Conservation (phyloP, 2,888 invertebrate genomes). For the Drosophila pseudotalamancana region DNA sequence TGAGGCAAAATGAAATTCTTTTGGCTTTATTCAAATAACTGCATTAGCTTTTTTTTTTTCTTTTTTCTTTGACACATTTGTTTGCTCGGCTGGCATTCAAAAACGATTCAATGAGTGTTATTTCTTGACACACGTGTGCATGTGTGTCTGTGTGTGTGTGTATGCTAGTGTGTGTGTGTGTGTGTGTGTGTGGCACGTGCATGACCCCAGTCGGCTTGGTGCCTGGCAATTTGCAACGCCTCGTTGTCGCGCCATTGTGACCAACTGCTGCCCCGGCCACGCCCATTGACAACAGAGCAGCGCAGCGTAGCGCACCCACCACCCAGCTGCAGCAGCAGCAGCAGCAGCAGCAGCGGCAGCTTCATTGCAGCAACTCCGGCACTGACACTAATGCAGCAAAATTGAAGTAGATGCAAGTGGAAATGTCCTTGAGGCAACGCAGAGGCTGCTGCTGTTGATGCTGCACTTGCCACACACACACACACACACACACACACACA, state of each 20-base stretch:
- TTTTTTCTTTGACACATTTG: slow-evolving; percentile 13
- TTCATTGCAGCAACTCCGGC: slow-evolving; percentile 31
- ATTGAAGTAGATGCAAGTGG: slow-evolving; percentile 77
- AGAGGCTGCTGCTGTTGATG: slow-evolving; percentile 23
- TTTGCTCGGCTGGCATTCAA: slow-evolving; percentile 39
- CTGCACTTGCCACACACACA: slow-evolving; percentile 33
- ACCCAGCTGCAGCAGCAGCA: background rate
- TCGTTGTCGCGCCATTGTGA: slow-evolving; percentile 72
- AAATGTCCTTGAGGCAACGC: slow-evolving; percentile 73
- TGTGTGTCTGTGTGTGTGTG: background rate
- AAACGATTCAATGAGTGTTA: slow-evolving; percentile 39
- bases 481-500: slow-evolving; percentile 10
- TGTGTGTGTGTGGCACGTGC: slow-evolving; percentile 38
- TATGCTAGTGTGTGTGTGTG: background rate
- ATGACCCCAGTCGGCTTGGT: slow-evolving; percentile 58
- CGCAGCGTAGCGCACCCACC: slow-evolving; percentile 1
- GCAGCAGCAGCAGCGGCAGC: slow-evolving; percentile 7
- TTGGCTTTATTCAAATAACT: slow-evolving; percentile 1
- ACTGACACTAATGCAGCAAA: slow-evolving; percentile 75
- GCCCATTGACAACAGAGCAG: slow-evolving; percentile 35
- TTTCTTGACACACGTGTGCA: background rate
- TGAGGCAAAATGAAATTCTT: background rate
- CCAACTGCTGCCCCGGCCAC: slow-evolving; percentile 43
- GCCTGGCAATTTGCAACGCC: slow-evolving; percentile 58
- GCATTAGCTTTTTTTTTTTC: slow-evolving; percentile 11